Conservation (phyloP, 2,113 vertebrate genomes). For the Silurus asotus region DNA sequence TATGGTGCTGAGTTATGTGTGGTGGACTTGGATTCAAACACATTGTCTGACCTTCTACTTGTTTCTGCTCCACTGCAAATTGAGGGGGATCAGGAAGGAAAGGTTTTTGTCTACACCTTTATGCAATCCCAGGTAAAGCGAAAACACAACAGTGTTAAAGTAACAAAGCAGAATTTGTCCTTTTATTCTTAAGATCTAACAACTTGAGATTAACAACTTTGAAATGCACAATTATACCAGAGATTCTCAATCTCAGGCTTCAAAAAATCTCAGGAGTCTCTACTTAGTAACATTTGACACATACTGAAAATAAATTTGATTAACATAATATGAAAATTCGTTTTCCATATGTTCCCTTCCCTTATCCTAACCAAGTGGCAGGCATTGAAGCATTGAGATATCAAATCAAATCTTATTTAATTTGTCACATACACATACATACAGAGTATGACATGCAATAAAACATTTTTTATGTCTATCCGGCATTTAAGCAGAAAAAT, state of each 20-base stretch:
- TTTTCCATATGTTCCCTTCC: no score
- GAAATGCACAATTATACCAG: background rate
- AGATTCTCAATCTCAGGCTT: no score
- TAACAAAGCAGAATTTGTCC: background rate
- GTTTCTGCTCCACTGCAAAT: slow-evolving; percentile 75
- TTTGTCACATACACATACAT: no score
- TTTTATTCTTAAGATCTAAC: background rate
- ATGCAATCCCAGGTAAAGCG: slow-evolving; percentile 51
- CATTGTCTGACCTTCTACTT: slow-evolving; percentile 72
- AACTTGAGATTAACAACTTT: background rate
- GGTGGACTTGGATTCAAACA: slow-evolving; percentile 68
- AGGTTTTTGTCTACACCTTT: slow-evolving; percentile 72
- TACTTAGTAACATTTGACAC: no score
- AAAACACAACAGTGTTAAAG: background rate
- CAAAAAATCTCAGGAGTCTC: no score
- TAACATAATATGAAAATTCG: background rate
- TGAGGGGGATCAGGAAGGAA: slow-evolving; percentile 71
- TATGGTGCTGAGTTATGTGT: slow-evolving; percentile 80
- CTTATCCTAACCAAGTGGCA: no score
- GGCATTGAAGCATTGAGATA: no score
- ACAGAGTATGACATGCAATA: no score
- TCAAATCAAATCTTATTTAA: no score
- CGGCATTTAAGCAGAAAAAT: no score
- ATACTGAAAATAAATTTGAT: no score
- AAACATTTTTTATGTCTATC: no score